Base-by-base conservation (phyloP, 2,797 vertebrate genomes). In the Sarcoramphus papa region DNA sequence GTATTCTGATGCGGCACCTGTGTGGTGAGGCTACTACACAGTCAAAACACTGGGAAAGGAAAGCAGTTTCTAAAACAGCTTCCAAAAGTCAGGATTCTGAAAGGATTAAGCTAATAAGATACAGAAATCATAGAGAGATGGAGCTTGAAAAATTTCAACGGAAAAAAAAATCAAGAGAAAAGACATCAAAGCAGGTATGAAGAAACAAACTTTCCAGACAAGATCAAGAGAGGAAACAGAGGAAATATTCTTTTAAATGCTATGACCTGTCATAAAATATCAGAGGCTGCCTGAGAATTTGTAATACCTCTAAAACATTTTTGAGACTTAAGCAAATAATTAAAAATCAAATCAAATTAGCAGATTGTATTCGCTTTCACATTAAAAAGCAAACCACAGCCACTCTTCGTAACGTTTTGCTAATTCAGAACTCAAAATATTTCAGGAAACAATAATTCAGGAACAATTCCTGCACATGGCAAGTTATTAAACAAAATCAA, bases 401-500 rank as follows among this genome's bases (percentile, higher is more conserved):
- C 21, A 67, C 15, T 53, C 27, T 63, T 85, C 22, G 22, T 45
- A 84, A 59, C 3, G 47, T 40, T 78, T 69, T 78, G n/a, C 45
- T 85, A 90, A 75, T 64, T 73, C 40, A 79, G 59, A 88, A 68
- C 40, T 73, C 68, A 54, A 85, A 76, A 70, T 85, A 25, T 51
- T 95, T 91, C 89, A 75, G 62, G 23, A 74, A 74, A 37, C 53
- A 77, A 51, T 82, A 74, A 88, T 80, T 82, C 67, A 82, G 27
- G n/a, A 88, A 69, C 17, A 69, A 23, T 45, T 92, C 51, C 48
- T 85, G 59, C 56, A 72, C 27, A 16, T 63, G 83, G 43, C 35
- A 92, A 79, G 31, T 87, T 91, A 64, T 92, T 91, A 62, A 94
- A 67, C n/a, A 77, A 94, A 95, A 95, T 87, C 86, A 87, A 54